Base-by-base conservation (phyloP, 2,113 vertebrate genomes). In the Vulpes ferrilata region DNA sequence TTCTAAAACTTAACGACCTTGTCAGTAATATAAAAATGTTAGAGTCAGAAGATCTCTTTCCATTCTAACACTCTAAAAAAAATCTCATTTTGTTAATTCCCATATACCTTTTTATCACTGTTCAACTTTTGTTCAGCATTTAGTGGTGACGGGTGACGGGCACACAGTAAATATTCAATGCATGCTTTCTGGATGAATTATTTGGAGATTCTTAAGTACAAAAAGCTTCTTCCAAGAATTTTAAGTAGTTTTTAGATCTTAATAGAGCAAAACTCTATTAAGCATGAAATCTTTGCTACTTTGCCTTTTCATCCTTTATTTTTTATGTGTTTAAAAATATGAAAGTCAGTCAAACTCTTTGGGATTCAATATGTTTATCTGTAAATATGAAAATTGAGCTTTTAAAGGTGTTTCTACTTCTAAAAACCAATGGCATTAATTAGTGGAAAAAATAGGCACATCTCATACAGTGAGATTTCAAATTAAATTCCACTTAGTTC, bases 291-390 rank as follows among this genome's bases (percentile, higher is more conserved):
- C 35, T 96, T 96, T 53, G 16, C 19, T 65, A 78, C 27, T 82
- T 91, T 89, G 22, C 11, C 16, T 35, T 85, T 90, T 96, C 92
- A 4, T 80, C 2, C 57, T 91, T 79, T 71, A 55, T 67, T 69
- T 85, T 96, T 74, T 89, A 35, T 60, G n/a, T 81, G n/a, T 67
- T 94, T 90, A 89, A 82, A 90, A 82, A 73, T 82, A 64, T 62
- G 7, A 43, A 17, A 74, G 30, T 96, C n/a, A 57, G 7, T 82
- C 48, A 22, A 48, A 43, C 84, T 90, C 67, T 60, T 88, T 81
- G 71, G 22, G 30, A 55, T 3, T 92, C n/a, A 43, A 4, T 85
- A 12, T 71, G 79, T 97, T 81, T 74, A 64, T 83, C 51, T 97
- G 19, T 62, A 51, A 81, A 55, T 78, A 64, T 51, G 55, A 23